phyloP scores from a whole-genome alignment of 2,888 invertebrate species.

The Acanthococcus lagerstroemiae region DNA sequence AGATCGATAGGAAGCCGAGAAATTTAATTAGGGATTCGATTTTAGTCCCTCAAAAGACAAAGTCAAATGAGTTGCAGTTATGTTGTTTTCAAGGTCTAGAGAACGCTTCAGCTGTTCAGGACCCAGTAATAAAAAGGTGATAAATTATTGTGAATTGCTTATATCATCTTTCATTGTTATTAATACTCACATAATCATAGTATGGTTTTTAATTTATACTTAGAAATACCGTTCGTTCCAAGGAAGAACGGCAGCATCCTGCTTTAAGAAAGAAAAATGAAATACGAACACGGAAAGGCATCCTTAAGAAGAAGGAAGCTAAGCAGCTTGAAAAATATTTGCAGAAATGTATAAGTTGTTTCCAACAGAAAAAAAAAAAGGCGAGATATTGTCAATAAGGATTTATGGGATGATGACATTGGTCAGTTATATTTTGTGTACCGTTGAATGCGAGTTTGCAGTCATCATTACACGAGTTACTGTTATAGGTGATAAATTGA shows the following conservation, averaged over 20 bases:
- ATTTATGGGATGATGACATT: conserved; percentile 62
- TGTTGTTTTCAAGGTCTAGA: conserved; percentile 55
- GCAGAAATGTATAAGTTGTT: conserved; percentile 6
- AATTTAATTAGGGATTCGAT: not conserved
- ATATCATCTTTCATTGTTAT: not conserved
- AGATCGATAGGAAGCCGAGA: conserved; percentile 53
- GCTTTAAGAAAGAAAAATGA: conserved; percentile 46
- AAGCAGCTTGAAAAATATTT: conserved; percentile 12
- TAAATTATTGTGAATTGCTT: not conserved
- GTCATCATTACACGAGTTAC: not conserved
- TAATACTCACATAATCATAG: not conserved
- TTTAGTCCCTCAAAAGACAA: conserved; percentile 38
- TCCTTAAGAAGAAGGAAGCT: conserved; percentile 47
- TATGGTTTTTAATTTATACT: not conserved
- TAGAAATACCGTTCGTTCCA: conserved; percentile 50
- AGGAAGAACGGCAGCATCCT: conserved; percentile 48
- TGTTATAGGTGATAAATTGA: not conserved
- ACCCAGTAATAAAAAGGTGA: conserved; percentile 53
- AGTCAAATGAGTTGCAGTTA: conserved; percentile 45
- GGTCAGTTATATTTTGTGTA: not conserved
- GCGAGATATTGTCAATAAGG: conserved; percentile 46
- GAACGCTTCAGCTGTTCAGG: conserved; percentile 61
- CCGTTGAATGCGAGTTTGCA: conserved; percentile 33
- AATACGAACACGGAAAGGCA: conserved; percentile 45
- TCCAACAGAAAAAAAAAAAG: conserved; percentile 38